Percentiles rank a stretch among this genome's conserved stretches.
Evolutionary conservation across 2,113 vertebrate genomes (phyloP).

Genomic region (Clinocottus analis): DNA sequence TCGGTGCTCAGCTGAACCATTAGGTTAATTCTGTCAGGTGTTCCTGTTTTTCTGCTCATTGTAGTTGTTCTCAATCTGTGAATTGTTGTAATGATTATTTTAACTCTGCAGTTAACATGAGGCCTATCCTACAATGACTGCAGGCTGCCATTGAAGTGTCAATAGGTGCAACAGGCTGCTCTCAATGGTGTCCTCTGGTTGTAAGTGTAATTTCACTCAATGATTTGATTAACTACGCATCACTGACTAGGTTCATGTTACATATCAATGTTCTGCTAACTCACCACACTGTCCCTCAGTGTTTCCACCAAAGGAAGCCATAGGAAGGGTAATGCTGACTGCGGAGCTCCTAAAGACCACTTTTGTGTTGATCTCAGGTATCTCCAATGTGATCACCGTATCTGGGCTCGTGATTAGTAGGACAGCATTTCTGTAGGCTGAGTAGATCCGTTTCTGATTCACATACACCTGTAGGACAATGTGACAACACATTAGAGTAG

Average conservation of each 20-base stretch:
- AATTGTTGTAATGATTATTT: background rate
- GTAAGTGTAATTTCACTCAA: background rate
- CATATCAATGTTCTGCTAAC: constrained; percentile 36
- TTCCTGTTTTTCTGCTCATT: background rate
- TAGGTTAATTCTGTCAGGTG: background rate
- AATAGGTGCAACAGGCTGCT: background rate
- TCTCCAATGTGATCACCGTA: constrained; percentile 82
- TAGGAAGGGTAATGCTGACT: constrained; percentile 86
- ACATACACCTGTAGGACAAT: constrained; percentile 83
- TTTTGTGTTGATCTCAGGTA: constrained; percentile 77
- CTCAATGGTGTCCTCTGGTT: background rate
- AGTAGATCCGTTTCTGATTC: constrained; percentile 79
- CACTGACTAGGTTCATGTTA: background rate
- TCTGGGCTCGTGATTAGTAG: constrained; percentile 81
- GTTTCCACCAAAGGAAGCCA: constrained; percentile 85
- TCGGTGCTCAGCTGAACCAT: background rate
- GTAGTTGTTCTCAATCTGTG: background rate
- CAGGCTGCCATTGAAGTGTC: background rate
- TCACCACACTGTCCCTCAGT: constrained; percentile 95
- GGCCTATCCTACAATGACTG: background rate
- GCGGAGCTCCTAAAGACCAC: constrained; percentile 84
- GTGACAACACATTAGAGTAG: background rate
- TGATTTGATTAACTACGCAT: background rate
- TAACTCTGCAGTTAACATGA: background rate
- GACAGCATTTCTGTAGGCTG: constrained; percentile 82